These are phyloP conservation scores for Ligdia adustata DNA, from an alignment of 2,888 invertebrate genomes.

Conservation along the genomic window DNA sequence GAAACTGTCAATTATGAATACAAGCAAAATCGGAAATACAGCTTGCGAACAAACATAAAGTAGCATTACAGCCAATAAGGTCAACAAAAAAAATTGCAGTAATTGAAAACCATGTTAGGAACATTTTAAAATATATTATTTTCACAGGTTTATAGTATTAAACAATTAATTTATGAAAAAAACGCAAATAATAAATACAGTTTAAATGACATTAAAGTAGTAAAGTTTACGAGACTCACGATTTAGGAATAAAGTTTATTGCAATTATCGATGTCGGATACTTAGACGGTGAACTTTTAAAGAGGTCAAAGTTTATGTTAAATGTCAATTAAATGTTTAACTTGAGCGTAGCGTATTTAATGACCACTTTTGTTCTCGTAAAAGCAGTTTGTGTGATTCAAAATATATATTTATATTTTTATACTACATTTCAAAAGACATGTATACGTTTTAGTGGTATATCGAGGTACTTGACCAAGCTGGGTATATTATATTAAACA, in stretches of 20 bases:
- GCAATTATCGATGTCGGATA: conserved; percentile 50
- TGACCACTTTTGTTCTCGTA: conserved; percentile 1
- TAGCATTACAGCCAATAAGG: too few relatives aligned
- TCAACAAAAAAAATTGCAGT: neutral
- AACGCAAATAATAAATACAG: conserved; percentile 2
- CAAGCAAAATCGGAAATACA: neutral
- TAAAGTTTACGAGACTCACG: conserved; percentile 44
- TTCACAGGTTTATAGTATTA: too few relatives aligned
- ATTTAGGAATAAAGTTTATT: conserved; percentile 50
- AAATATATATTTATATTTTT: too few relatives aligned
- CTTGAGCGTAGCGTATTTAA: conserved; percentile 24
- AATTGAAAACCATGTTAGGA: too few relatives aligned
- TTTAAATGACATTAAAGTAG: too few relatives aligned
- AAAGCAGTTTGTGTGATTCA: too few relatives aligned
- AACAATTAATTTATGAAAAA: conserved; percentile 2
- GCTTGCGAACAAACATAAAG: too few relatives aligned
- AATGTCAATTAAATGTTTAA: conserved; percentile 29
- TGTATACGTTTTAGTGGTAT: too few relatives aligned
- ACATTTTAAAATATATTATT: too few relatives aligned
- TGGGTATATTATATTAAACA: neutral
- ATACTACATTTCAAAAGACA: too few relatives aligned
- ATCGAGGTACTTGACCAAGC: too few relatives aligned
- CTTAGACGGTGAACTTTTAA: conserved; percentile 51
- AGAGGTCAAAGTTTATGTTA: conserved; percentile 46
- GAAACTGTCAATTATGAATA: conserved; percentile 9